These are phyloP conservation scores for Helicoverpa assulta DNA, from an alignment of 2,888 invertebrate genomes.

Conservation along the genomic window DNA sequence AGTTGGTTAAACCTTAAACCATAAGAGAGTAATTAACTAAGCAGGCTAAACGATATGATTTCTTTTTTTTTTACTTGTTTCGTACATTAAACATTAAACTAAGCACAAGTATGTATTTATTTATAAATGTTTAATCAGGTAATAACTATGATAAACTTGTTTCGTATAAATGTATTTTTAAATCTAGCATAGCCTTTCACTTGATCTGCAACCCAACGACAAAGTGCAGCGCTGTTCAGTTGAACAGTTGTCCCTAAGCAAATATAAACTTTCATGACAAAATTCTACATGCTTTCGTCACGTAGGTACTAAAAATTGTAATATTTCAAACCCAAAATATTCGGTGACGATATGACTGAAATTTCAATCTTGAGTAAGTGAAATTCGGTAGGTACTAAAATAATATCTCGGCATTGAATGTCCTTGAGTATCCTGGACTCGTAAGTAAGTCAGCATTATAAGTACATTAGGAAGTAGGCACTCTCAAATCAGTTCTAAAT, in stretches of 20 bases:
- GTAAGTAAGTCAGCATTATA: not conserved
- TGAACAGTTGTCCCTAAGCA: constrained; percentile 33
- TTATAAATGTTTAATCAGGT: too few species aligned
- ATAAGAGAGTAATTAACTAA: too few species aligned
- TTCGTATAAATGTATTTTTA: not conserved
- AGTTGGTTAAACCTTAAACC: too few species aligned
- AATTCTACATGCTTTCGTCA: constrained; percentile 7
- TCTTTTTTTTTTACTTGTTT: too few species aligned
- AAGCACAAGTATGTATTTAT: too few species aligned
- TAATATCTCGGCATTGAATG: too few species aligned
- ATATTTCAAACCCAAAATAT: not conserved
- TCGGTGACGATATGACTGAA: not conserved
- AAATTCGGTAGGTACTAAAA: too few species aligned
- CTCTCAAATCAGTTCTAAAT: constrained; percentile 13
- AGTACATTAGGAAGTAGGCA: not conserved
- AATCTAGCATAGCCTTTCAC: not conserved
- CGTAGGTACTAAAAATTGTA: not conserved
- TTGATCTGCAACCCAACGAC: constrained; percentile 9
- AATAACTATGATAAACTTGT: too few species aligned
- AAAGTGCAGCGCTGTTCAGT: constrained; percentile 12
- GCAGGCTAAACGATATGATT: too few species aligned
- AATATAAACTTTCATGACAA: constrained; percentile 44
- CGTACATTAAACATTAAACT: too few species aligned
- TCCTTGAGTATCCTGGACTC: too few species aligned
- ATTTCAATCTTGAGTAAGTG: not conserved